Evolutionary conservation across 2,888 invertebrate species (phyloP).

Genomic region (Parochlus steinenii): DNA sequence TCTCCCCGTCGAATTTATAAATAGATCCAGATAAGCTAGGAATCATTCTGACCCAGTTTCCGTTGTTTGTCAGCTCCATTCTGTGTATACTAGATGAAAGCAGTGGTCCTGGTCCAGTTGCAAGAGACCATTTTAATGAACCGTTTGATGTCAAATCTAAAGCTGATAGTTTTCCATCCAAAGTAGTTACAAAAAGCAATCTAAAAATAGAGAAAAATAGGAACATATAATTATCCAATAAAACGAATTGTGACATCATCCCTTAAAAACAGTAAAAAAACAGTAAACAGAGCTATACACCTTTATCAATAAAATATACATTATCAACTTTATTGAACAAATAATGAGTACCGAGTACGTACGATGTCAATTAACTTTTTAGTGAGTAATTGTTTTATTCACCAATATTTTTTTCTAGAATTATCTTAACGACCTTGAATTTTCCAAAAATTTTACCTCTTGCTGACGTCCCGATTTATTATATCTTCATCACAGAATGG

Average conservation of each 20-base stretch:
- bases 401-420: conserved; percentile 4
- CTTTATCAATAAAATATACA: too few species aligned
- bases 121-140: conserved; percentile 56
- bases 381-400: too few species aligned
- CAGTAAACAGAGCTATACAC: not conserved
- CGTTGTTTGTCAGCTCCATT: conserved; percentile 69
- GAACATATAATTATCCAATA: conserved; percentile 3
- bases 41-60: conserved; percentile 74
- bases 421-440: conserved; percentile 1
- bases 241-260: not conserved
- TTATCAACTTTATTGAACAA: too few species aligned
- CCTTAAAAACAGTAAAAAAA: not conserved
- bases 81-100: conserved; percentile 80
- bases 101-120: conserved; percentile 58
- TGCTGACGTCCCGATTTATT: conserved; percentile 11
- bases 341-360: too few species aligned
- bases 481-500: conserved; percentile 13
- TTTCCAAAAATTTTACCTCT: conserved; percentile 12
- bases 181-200: conserved; percentile 68
- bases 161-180: conserved; percentile 78
- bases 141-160: conserved; percentile 54
- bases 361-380: too few species aligned
- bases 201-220: conserved; percentile 29
- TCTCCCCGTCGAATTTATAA: conserved; percentile 81
- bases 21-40: conserved; percentile 84